Percentiles rank a stretch among this genome's conserved stretches.
Evolutionary conservation across 1,140 invertebrate species (phyloP).

Genomic region (Drosophila jambulina): DNA sequence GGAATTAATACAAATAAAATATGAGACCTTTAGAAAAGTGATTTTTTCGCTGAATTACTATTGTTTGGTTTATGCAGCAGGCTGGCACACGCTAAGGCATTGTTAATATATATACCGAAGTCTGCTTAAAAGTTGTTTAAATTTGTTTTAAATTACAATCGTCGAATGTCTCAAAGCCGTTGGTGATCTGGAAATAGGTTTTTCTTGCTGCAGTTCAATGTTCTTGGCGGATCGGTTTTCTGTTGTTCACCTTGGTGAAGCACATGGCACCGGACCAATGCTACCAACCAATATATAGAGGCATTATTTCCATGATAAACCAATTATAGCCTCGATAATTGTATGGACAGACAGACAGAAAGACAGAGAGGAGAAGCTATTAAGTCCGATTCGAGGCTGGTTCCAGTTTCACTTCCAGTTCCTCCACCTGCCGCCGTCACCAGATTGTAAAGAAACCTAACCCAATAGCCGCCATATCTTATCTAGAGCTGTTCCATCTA

Average conservation of each 20-base stretch:
- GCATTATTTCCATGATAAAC: constrained; percentile 46
- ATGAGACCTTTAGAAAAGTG: not conserved
- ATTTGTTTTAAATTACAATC: constrained; percentile 29
- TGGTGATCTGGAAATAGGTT: constrained; percentile 17
- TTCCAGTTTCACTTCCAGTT: not conserved
- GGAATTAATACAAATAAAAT: constrained; percentile 7
- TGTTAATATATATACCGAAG: not conserved
- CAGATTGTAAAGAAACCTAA: constrained; percentile 12
- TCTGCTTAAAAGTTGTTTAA: constrained; percentile 17
- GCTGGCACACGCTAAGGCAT: too few relatives aligned
- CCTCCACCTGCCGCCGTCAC: not conserved
- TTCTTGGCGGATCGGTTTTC: constrained; percentile 39
- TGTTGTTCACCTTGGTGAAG: constrained; percentile 46
- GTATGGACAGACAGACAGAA: constrained; percentile 21
- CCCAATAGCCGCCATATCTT: constrained; percentile 9
- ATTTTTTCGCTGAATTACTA: not conserved
- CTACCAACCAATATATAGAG: constrained; percentile 3
- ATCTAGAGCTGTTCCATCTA: constrained; percentile 19
- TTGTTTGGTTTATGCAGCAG: constrained; percentile 1
- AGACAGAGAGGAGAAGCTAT: not conserved
- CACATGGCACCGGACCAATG: constrained; percentile 30
- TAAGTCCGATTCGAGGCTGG: constrained; percentile 22
- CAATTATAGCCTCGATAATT: constrained; percentile 62
- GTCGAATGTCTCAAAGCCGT: constrained; percentile 1
- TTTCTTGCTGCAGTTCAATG: constrained; percentile 39